Evolutionary conservation across 2,113 vertebrate genomes (phyloP), one percentile per base, ranked within the genome.

Genomic region (Sminthopsis crassicaudata): DNA sequence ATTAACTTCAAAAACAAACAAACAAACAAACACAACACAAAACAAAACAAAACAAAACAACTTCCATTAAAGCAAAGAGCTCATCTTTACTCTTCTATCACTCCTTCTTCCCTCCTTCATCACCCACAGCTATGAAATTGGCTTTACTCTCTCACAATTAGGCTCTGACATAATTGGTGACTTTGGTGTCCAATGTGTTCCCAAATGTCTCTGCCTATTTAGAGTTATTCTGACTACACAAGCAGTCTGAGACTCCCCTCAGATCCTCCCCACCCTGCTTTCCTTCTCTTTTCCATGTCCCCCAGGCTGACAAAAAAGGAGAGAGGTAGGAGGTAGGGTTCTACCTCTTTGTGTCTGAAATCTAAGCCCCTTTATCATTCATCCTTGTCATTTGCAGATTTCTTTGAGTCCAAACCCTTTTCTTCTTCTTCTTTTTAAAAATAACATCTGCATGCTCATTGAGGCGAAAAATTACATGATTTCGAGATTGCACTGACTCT

Each of bases 381-480:
- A 46, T 92, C 2, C 9, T 52, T 93, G 91, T 95, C 89, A 92
- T 27, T 93, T 46, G 36, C 0, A 0, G 95, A 90, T 96, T 93
- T 52, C 89, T 98, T 97, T 98, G 96, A 97, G 60, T 96, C 93
- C 53, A 53, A 97, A 95, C 91, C 91, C 95, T 0, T 94, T 94
- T 50, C 46, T 91, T 53, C 4, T 12, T n/a, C 89, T 7, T 19
- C 76, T 92, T 4, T 0, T 51, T n/a, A 95, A 91, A 95, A 89
- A 93, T 97, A 97, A 98, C 95, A 98, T 98, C 97, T 98, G 97
- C 96, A 95, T 96, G 94, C 90, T 98, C 97, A 98, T 1, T 97
- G 98, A 99, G 97, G 98, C 94, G 97, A 98, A 98, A 99, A 99
- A 98, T 98, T 98, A 98, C 98, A 98, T 12, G 90, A 98, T 98